Conservation (phyloP, 2,113 vertebrate genomes). For the Rhagologus leucostigma region DNA sequence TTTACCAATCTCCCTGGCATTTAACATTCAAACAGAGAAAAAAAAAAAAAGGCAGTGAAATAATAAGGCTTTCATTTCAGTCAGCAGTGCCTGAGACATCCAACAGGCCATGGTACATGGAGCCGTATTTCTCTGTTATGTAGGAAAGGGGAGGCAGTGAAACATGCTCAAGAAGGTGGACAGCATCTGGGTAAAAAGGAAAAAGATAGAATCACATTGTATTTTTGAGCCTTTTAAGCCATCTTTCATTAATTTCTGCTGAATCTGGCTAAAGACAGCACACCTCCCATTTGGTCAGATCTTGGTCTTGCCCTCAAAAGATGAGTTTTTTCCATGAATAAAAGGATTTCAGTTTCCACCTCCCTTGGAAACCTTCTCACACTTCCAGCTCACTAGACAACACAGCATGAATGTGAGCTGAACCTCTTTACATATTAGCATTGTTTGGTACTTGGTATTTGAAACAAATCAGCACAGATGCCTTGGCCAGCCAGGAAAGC, state of each 20-base stretch:
- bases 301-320: neutral
- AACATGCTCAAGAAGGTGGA: neutral
- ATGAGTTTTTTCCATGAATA: neutral
- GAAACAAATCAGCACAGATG: neutral
- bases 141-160: neutral
- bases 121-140: neutral
- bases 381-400: neutral
- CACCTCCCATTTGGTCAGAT: neutral
- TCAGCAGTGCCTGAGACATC: neutral
- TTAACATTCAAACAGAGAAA: neutral
- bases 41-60: neutral
- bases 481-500: neutral
- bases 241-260: neutral
- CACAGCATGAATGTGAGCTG: neutral
- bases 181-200: neutral
- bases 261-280: neutral
- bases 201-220: neutral
- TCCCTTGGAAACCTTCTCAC: neutral
- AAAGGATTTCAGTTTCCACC: neutral
- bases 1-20: slow-evolving; percentile 38
- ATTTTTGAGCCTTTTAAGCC: neutral
- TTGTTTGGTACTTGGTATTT: neutral
- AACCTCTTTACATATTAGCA: neutral
- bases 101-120: neutral
- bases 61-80: neutral